Percentiles rank a stretch among this genome's conserved stretches.
These are phyloP conservation scores for Chroicocephalus ridibundus DNA, from an alignment of 2,113 vertebrate species.

Conservation along the genomic window DNA sequence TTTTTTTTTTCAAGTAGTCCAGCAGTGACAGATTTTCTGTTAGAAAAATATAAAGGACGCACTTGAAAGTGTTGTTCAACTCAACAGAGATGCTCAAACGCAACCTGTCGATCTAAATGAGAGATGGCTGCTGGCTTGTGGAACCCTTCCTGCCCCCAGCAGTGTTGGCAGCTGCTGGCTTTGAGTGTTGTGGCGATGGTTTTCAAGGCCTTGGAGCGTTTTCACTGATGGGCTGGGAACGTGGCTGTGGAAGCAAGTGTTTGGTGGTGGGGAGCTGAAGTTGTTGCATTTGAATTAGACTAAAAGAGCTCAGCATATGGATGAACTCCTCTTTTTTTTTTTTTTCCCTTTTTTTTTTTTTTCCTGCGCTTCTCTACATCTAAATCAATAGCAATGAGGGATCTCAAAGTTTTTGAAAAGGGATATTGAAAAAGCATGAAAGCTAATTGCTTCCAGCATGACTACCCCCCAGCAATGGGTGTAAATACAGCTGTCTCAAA, in stretches of 20 bases:
- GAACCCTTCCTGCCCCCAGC: neutral
- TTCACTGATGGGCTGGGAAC: neutral
- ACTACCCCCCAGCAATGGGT: conserved; percentile 14
- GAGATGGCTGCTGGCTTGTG: neutral
- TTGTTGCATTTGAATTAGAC: neutral
- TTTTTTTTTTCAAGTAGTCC: neutral
- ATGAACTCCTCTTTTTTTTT: neutral
- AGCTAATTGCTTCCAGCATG: conserved; percentile 60
- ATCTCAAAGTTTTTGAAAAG: conserved; percentile 50
- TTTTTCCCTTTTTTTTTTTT: too few species aligned
- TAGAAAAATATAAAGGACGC: neutral
- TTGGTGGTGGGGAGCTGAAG: neutral
- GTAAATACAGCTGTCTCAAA: conserved; percentile 54
- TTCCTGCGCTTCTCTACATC: neutral
- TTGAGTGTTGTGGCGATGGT: neutral
- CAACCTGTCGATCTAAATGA: neutral
- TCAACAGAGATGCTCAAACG: neutral
- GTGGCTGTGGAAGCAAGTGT: neutral
- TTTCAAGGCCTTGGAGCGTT: neutral
- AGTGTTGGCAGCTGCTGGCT: neutral
- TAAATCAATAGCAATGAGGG: conserved; percentile 13
- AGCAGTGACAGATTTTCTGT: neutral
- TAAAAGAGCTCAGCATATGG: conserved; percentile 5
- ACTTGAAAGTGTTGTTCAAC: neutral
- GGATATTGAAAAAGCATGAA: conserved; percentile 37